phyloP scores from a whole-genome alignment of 2,888 invertebrate species.

The Idaea dimidiata region DNA sequence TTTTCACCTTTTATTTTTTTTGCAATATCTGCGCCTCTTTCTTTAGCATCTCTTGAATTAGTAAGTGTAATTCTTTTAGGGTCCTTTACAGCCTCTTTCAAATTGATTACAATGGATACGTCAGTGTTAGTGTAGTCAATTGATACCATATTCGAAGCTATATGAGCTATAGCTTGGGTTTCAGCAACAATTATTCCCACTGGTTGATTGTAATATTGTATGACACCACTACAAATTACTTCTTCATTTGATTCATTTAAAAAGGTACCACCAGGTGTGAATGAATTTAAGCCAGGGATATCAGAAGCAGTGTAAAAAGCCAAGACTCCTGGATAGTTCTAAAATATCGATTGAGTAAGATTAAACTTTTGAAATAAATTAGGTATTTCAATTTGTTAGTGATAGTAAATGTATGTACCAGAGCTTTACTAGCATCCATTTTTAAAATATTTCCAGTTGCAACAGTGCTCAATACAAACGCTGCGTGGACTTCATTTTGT shows the following conservation, averaged over 20 bases:
- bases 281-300: constrained; percentile 83
- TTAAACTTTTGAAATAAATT: not conserved
- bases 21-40: constrained; percentile 56
- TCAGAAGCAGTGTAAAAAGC: constrained; percentile 83
- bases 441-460: constrained; percentile 77
- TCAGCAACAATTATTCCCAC: constrained; percentile 80
- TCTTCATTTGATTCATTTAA: constrained; percentile 47
- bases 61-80: constrained; percentile 36
- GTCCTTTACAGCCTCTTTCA: constrained; percentile 41
- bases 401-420: constrained; percentile 65
- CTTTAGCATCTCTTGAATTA: constrained; percentile 36
- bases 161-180: constrained; percentile 73
- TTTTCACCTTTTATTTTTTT: constrained; percentile 45
- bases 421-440: constrained; percentile 81
- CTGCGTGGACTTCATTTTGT: constrained; percentile 83
- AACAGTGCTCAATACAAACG: constrained; percentile 79
- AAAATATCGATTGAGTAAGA: constrained; percentile 27
- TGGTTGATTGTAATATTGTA: constrained; percentile 55
- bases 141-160: constrained; percentile 79
- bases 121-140: constrained; percentile 71
- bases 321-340: constrained; percentile 83
- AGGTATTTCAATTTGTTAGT: too few relatives aligned
- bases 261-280: constrained; percentile 42
- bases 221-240: constrained; percentile 62
- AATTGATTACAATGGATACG: constrained; percentile 42